These are phyloP conservation scores for Noctilio leporinus DNA, from an alignment of 2,113 vertebrate genomes.

Conservation along the genomic window DNA sequence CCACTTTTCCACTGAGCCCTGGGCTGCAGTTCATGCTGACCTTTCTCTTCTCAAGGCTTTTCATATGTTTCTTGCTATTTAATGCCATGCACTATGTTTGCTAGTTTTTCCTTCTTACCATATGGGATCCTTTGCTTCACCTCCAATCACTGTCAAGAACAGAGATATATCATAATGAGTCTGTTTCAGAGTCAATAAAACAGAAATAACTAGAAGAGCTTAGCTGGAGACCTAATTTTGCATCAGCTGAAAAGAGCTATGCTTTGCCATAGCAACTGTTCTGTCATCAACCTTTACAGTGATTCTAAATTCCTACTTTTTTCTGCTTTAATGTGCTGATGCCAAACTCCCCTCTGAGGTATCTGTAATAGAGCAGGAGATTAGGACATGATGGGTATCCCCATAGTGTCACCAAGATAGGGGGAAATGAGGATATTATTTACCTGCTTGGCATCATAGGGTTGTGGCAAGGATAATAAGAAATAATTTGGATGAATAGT, in stretches of 20 bases:
- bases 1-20: neutral
- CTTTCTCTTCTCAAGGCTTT: neutral
- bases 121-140: neutral
- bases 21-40: neutral
- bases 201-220: neutral
- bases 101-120: neutral
- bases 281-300: neutral
- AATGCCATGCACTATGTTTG: neutral
- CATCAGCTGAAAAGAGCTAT: neutral
- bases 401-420: neutral
- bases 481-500: neutral
- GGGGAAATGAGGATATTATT: neutral
- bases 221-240: neutral
- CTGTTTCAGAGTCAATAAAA: neutral
- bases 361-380: neutral
- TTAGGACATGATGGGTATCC: neutral
- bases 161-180: neutral
- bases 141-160: neutral
- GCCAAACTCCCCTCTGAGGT: neutral
- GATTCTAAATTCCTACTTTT: neutral
- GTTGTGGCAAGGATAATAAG: neutral
- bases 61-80: neutral
- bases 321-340: neutral
- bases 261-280: neutral
- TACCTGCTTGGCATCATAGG: neutral